Base-by-base conservation (phyloP, 92 coral and sea anemone genomes). In the Siderastrea siderea region DNA sequence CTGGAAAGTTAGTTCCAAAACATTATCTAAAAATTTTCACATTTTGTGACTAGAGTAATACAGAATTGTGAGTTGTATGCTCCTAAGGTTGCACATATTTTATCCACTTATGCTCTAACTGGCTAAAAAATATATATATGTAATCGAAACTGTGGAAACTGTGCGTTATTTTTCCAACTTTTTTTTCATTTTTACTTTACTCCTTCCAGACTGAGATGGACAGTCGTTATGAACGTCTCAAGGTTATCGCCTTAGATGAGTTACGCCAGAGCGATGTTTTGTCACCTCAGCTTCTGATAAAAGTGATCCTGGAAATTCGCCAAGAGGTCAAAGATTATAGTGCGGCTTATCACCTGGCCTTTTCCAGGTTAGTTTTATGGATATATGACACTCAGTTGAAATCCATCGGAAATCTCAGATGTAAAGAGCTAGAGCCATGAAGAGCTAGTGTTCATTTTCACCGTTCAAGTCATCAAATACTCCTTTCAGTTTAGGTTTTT, bases 171-270 rank as follows among this genome's bases (percentile, higher is more conserved):
- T 5, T 45, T 44, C 4, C 26, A 67, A 7, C 13, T 50, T 38
- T 4, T 11, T 8, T 5, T 44, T 4, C 13, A 5, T 15, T 7
- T 44, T 15, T 58, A 57, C n/a, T 8, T 11, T 49, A 5, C 9
- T 14, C 17, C 44, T 85, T 85, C 7, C 51, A 97, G 99, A 90
- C 74, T 5, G 99, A 97, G 85, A 94, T 97, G 79, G 81, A 80
- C 51, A 81, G 85, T 16, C 94, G 94, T 6, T 97, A 97, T 68
- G 99, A 97, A 26, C 87, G 96, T 15, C 89, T 78, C 82, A 97
- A 96, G 85, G 92, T 94, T 5, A 92, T 94, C 53, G 90, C 94
- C 58, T 71, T 76, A 50, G 96, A 88, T 80, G 93, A 92, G 55
- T 91, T 97, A 12, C 74, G 90, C 13, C 87, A 87, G 47, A 0